phyloP scores from a whole-genome alignment of 2,888 invertebrate genomes.

The Chalcosyrphus nemorum region DNA sequence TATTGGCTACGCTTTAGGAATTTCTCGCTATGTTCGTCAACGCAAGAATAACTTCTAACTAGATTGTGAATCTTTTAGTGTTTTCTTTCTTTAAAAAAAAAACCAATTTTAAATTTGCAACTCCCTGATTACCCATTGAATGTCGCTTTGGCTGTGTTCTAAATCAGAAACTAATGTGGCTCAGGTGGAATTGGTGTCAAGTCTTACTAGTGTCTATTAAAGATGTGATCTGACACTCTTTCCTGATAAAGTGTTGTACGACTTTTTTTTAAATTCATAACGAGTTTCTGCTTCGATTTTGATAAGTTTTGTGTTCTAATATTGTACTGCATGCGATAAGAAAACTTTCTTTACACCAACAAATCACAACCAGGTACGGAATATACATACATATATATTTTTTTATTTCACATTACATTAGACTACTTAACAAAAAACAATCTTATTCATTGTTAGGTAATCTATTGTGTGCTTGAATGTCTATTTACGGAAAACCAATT shows the following conservation, averaged over 20 bases:
- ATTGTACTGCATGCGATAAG: not conserved
- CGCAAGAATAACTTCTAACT: not conserved
- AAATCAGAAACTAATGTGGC: slow-evolving; percentile 13
- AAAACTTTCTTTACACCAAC: slow-evolving; percentile 22
- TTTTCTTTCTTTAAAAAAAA: no score
- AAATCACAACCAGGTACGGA: slow-evolving; percentile 19
- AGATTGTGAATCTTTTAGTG: not conserved
- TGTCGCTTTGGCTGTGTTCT: not conserved
- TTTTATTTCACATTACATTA: not conserved
- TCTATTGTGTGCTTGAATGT: not conserved
- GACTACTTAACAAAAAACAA: not conserved
- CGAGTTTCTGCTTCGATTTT: slow-evolving; percentile 9
- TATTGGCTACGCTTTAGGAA: not conserved
- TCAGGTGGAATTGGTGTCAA: slow-evolving; percentile 40
- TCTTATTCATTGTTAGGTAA: not conserved
- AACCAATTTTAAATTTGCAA: not conserved
- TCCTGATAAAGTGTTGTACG: not conserved
- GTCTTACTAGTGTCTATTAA: not conserved
- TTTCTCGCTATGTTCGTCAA: not conserved
- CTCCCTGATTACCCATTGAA: not conserved
- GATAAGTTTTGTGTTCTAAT: not conserved
- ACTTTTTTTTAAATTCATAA: not conserved
- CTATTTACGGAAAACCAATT: not conserved
- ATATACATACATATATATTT: no score
- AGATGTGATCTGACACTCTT: slow-evolving; percentile 10